Evolutionary conservation across 2,113 vertebrate species (phyloP), one percentile per base, ranked within the genome.

Genomic region (Galbula dea): DNA sequence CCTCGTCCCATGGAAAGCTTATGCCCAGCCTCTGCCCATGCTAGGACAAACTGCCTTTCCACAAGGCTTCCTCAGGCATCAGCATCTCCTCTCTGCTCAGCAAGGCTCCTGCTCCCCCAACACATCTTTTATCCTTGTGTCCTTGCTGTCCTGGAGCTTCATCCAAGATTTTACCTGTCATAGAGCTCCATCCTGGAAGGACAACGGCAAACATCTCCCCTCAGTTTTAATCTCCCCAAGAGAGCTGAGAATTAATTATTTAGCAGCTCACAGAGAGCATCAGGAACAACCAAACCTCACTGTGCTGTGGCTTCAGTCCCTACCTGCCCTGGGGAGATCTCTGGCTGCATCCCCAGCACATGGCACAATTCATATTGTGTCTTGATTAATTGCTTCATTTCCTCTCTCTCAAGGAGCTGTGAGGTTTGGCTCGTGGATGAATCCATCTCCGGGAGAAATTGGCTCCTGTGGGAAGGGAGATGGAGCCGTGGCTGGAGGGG

Each of bases 1-100:
- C n/a, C 48, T 8, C 2, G 1, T 59, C 62, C 59, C 79, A 14
- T 0, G 1, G 58, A 48, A 76, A 49, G 6, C 15, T 62, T 0
- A 0, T 29, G 5, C 43, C 45, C 2, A 48, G 4, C 17, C 71
- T 0, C 0, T 29, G 5, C 48, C 51, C 1, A 0, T 62, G 48
- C 59, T 21, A 4, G 65, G 59, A 10, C 66, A 52, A 11, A 19
- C 52, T 22, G 7, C 22, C 45, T 49, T 43, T 21, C 68, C 78
- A 5, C 0, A 10, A 51, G 9, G 2, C 22, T 69, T 59, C 12
- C n/a, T n/a, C 1, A 3, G 36, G 9, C 15, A 15, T 26, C 67
- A 11, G 39, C 41, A 48, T 13, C 62, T 81, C 86, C 32, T 18
- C 57, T 48, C n/a, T 0, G 1, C 62, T 15, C 77, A 37, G 17